phyloP scores from a whole-genome alignment of 2,113 vertebrate genomes.

The Eonycteris spelaea region DNA sequence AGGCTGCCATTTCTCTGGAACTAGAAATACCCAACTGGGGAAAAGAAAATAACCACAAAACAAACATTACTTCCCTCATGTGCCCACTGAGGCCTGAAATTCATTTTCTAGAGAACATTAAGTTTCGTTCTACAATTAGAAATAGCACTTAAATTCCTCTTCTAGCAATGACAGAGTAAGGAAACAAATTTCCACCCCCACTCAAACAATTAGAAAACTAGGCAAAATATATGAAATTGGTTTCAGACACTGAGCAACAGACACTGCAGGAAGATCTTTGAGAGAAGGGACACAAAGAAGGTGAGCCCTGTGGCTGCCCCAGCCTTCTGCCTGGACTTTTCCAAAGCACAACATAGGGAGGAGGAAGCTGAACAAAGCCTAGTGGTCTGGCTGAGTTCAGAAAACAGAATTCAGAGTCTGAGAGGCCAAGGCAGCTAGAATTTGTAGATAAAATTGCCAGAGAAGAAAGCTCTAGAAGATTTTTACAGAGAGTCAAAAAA shows the following conservation, averaged over 20 bases:
- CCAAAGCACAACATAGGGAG: too few species aligned
- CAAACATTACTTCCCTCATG: neutral
- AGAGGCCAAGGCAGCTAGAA: neutral
- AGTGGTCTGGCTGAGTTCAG: neutral
- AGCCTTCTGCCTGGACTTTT: neutral
- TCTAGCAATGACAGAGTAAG: neutral
- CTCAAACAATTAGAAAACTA: neutral
- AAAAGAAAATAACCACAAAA: neutral
- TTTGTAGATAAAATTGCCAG: neutral
- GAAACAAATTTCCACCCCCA: neutral
- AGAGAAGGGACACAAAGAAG: neutral
- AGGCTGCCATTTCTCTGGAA: neutral
- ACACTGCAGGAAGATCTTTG: neutral
- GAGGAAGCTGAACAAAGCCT: neutral
- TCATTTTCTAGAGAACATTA: slow-evolving; percentile 34
- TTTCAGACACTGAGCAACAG: neutral
- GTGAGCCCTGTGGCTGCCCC: neutral
- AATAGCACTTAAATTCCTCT: neutral
- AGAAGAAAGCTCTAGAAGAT: neutral
- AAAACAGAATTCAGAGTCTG: neutral
- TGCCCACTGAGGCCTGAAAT: neutral
- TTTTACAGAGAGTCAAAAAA: neutral
- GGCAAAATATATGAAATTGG: neutral
- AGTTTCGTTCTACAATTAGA: slow-evolving; percentile 1
- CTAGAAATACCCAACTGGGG: neutral